Base-by-base conservation (phyloP, 2,113 vertebrate genomes). In the Cavia porcellus region DNA sequence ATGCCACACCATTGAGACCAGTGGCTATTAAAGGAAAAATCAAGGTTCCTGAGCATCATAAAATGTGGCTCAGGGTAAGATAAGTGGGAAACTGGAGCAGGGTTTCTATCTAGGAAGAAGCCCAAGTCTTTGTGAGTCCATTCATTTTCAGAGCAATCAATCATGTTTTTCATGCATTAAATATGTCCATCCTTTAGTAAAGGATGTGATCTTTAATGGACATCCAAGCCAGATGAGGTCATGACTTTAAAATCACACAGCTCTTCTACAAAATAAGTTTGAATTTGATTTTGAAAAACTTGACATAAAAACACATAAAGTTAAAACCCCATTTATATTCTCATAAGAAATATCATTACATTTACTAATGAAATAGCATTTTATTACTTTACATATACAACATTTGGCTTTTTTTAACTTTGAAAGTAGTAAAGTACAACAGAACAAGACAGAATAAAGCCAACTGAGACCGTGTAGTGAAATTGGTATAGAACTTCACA, bases 261-360 rank as follows among this genome's bases (percentile, higher is more conserved):
- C 7, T 72, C 35, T 24, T 77, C 32, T 45, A 7, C 14, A 92
- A 92, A 88, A 77, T 87, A 55, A 59, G 14, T n/a, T 35, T 90
- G 47, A 68, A 59, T 84, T 87, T 62, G 66, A 66, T 75, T 75
- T 86, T 68, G 13, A 45, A 86, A 90, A 75, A n/a, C 13, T 57
- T 86, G 42, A 42, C 47, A 42, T 59, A 66, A 94, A 87, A 94
- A 74, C 50, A 47, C 30, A 86, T 55, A 79, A 90, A 57, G n/a
- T 80, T 94, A 87, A 66, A 82, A 83, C 22, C 50, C 17, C 68
- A 77, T 77, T 84, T 17, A 61, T 5, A 50, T 83, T 87, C 28
- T 66, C 28, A 50, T 19, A 50, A 64, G 57, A 74, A 86, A 75
- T 75, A 35, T 57, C 25, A 75, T 87, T 74, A 50, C 13, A 64